Percentiles rank a stretch among this genome's conserved stretches.
phyloP scores from a whole-genome alignment of 1,140 invertebrate genomes.

The Potamilus streckersoni region DNA sequence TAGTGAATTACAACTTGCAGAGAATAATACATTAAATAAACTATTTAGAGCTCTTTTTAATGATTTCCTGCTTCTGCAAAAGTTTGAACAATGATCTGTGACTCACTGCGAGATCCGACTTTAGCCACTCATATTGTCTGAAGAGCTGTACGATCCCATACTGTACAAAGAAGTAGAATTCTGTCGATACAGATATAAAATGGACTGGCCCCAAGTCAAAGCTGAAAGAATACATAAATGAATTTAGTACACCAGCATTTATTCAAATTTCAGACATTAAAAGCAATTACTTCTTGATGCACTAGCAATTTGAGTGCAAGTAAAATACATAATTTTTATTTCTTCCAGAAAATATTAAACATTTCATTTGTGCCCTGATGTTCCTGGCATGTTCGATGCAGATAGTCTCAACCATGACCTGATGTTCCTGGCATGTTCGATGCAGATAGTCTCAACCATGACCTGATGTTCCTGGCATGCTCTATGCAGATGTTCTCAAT shows the following conservation, averaged over 20 bases:
- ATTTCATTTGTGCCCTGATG: background rate
- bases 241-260: background rate
- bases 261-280: too few species aligned
- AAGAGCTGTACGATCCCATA: constrained; percentile 83
- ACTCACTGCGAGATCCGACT: constrained; percentile 57
- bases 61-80: too few species aligned
- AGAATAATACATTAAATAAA: too few species aligned
- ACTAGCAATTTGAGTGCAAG: background rate
- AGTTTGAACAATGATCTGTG: too few species aligned
- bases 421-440: too few species aligned
- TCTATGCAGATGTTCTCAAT: too few species aligned
- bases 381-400: background rate
- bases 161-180: constrained; percentile 90
- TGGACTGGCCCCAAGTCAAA: constrained; percentile 90
- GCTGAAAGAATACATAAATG: constrained; percentile 52
- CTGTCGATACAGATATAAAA: constrained; percentile 84
- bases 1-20: too few species aligned
- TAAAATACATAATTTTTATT: background rate
- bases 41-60: too few species aligned
- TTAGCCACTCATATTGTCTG: constrained; percentile 79
- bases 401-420: too few species aligned
- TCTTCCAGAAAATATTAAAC: constrained; percentile 3
- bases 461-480: too few species aligned
- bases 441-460: too few species aligned
- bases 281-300: too few species aligned